phyloP scores from a whole-genome alignment of 2,113 vertebrate species.

The Micronisus gabar region DNA sequence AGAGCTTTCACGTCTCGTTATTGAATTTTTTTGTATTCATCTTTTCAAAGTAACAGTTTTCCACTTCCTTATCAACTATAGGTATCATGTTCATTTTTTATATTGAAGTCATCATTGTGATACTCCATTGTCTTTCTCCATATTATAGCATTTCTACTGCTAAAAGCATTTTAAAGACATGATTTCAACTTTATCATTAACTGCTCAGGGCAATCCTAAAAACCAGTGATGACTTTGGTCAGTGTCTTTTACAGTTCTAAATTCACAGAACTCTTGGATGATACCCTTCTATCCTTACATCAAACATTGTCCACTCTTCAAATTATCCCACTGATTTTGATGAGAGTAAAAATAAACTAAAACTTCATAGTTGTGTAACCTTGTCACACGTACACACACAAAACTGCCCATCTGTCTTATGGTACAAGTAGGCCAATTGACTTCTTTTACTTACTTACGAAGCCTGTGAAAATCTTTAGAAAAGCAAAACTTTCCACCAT shows the following conservation, averaged over 20 bases:
- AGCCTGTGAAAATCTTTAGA: background rate
- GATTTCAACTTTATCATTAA: background rate
- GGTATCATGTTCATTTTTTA: background rate
- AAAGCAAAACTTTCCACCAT: background rate
- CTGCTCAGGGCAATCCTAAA: background rate
- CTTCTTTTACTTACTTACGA: background rate
- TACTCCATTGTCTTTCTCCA: background rate
- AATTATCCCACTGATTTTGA: background rate
- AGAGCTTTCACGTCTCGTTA: background rate
- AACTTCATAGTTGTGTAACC: background rate
- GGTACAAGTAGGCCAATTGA: background rate
- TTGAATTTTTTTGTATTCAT: conserved; percentile 8
- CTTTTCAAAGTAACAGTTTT: background rate
- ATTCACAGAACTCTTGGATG: background rate
- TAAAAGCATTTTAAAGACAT: background rate
- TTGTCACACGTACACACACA: background rate
- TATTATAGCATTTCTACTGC: background rate
- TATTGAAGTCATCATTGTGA: background rate
- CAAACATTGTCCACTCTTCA: background rate
- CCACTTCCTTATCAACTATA: background rate
- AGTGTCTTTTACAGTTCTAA: background rate
- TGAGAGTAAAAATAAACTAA: background rate
- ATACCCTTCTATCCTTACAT: background rate
- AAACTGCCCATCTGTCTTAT: background rate
- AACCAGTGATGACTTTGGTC: background rate